Base-by-base conservation (phyloP, 2,888 invertebrate genomes). In the Hirtodrosophila duncani region DNA sequence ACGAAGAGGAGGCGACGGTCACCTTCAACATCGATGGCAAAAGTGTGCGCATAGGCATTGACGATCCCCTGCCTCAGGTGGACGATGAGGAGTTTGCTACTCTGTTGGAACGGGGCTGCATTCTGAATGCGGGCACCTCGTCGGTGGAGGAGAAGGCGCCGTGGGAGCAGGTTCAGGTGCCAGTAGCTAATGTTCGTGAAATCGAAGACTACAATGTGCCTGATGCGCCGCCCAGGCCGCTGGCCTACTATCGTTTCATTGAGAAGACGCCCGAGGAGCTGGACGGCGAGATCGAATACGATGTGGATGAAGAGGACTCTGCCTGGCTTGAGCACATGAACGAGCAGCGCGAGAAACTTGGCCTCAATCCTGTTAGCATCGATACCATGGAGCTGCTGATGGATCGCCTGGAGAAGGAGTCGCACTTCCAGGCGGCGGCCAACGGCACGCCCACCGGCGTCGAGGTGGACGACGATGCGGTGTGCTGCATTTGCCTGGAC, bases 401-500 rank as follows among this genome's bases (percentile, higher is more conserved):
- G 97, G 99, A 99, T 87, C 90, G 98, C 45, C 88, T 99, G 68
- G 99, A 99, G 84, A 99, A 99, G 86, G 98, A 98, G 85, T 98
- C 98, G 0, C 96, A 96, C 85, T 98, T 98, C 85, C 96, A 96
- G 24, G 82, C 90, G 88, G 92, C 92, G 13, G 89, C 91, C 6
- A 92, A 92, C 81, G 93, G 88, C 80, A 93, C 91, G 24, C 91
- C 90, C 84, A 91, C 86, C 43, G 91, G 93, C 10, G 93, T 94
- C 0, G 93, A 96, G 1, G 95, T 95, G 3, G 98, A 98, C 78
- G 98, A 98, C 81, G 98, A 99, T 88, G 99, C 99, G 0, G 98
- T 99, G 0, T 99, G 99, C 84, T 98, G 97, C 83, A 98, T 99
- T 70, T 99, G 99, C 85, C 94, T 96, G 92, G 99, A 99, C 81